Evolutionary conservation across 2,113 vertebrate genomes (phyloP).

Genomic region (Leptocoma aspasia): DNA sequence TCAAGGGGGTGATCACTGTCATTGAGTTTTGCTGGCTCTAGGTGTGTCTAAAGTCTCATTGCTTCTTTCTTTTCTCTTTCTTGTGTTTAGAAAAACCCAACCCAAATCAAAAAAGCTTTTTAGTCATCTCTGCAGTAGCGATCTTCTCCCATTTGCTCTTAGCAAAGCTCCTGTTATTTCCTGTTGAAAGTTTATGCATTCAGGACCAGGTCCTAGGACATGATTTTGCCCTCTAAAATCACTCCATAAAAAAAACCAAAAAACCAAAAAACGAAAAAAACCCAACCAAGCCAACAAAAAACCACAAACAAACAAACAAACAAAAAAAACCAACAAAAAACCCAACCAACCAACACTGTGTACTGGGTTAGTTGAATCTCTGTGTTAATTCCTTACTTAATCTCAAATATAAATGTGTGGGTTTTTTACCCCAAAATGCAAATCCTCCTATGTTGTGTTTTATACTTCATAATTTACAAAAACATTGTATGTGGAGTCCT

Average conservation of each 20-base stretch:
- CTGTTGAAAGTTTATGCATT: not conserved
- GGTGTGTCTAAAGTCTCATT: not conserved
- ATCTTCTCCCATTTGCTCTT: not conserved
- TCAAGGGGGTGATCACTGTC: not conserved
- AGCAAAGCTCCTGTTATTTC: not conserved
- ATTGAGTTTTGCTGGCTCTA: not conserved
- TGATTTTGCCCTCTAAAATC: not conserved
- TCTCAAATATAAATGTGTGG: not conserved
- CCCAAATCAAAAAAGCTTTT: not conserved
- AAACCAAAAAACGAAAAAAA: not conserved
- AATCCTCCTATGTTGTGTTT: not conserved
- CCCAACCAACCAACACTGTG: not conserved
- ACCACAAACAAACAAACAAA: not conserved
- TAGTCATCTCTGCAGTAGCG: not conserved
- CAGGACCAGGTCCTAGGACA: not conserved
- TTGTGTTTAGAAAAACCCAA: not conserved
- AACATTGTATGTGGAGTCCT: not conserved
- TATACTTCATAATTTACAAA: not conserved
- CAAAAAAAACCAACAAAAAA: not conserved
- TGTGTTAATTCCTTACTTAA: not conserved
- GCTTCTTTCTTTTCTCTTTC: not conserved
- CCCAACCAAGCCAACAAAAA: too few species aligned
- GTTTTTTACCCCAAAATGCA: not conserved
- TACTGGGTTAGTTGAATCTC: not conserved
- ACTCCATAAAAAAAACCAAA: rapidly evolving